Percentiles rank a stretch among this genome's conserved stretches.
Evolutionary conservation across 64 coral and sea anemone genomes (phyloP).

Genomic region (Pachyseris speciosa): DNA sequence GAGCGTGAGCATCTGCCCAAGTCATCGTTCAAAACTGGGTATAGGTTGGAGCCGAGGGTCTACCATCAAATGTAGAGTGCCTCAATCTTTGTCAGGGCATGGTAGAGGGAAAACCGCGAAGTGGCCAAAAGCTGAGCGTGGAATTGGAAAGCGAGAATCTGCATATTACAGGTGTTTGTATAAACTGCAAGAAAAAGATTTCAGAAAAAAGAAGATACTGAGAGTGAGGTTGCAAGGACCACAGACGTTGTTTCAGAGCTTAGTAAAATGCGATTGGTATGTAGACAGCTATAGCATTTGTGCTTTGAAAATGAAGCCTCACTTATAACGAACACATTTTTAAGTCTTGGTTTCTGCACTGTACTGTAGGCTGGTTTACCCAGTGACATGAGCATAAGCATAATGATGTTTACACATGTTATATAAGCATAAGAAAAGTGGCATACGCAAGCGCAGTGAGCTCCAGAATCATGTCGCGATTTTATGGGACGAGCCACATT

Average conservation of each 20-base stretch:
- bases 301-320: background rate
- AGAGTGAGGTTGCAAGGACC: conserved; percentile 35
- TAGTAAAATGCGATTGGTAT: conserved; percentile 53
- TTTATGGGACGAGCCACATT: no score
- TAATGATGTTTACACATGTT: no score
- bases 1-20: conserved; percentile 62
- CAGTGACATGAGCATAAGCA: no score
- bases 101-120: conserved; percentile 27
- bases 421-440: no score
- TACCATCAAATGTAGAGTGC: conserved; percentile 36
- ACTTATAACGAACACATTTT: background rate
- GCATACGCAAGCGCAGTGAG: no score
- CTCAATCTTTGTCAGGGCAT: conserved; percentile 30
- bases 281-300: conserved; percentile 23
- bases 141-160: conserved; percentile 30
- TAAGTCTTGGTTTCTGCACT: no score
- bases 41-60: conserved; percentile 50
- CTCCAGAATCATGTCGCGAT: no score
- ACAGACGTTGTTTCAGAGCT: conserved; percentile 39
- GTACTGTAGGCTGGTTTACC: no score
- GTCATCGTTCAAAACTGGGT: conserved; percentile 55
- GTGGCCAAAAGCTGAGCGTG: conserved; percentile 31
- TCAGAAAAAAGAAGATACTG: conserved; percentile 43
- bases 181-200: conserved; percentile 55
- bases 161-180: conserved; percentile 54